These are phyloP conservation scores for Albula glossodonta DNA, from an alignment of 2,113 vertebrate species.

Conservation along the genomic window DNA sequence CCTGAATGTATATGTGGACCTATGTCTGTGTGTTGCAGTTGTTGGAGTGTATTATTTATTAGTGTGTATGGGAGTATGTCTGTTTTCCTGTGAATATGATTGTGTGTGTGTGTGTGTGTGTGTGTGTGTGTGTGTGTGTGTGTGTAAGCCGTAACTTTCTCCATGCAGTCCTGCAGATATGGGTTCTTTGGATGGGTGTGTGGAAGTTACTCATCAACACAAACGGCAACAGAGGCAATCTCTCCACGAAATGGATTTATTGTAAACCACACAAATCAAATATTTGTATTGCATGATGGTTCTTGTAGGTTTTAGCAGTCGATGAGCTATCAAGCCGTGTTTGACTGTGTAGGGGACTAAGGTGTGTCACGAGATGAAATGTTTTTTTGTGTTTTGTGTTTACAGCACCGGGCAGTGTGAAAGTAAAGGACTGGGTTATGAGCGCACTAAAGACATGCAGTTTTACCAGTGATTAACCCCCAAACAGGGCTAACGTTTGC, in stretches of 20 bases:
- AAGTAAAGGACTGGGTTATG: neutral
- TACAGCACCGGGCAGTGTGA: neutral
- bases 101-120: constrained; percentile 21
- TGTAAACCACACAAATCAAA: constrained; percentile 39
- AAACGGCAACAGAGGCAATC: constrained; percentile 50
- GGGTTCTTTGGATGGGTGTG: neutral
- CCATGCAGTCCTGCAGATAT: neutral
- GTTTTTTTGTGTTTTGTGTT: too few species aligned
- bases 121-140: neutral
- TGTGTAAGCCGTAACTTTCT: neutral
- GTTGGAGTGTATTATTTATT: too few species aligned
- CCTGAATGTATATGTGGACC: too few species aligned
- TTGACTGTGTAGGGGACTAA: neutral
- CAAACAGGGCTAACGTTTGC: neutral
- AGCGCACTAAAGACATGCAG: neutral
- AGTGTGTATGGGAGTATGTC: too few species aligned
- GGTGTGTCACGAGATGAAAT: neutral
- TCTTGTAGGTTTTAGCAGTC: neutral
- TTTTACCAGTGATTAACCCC: neutral
- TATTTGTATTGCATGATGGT: constrained; percentile 41
- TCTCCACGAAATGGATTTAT: constrained; percentile 40
- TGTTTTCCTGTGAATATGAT: too few species aligned
- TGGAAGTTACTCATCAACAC: constrained; percentile 35
- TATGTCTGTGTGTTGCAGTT: too few species aligned
- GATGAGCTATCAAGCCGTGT: neutral